Evolutionary conservation across 1,140 invertebrate species (phyloP), one percentile per base, ranked within the genome.

Genomic region (Zaprionus kolodkinae): DNA sequence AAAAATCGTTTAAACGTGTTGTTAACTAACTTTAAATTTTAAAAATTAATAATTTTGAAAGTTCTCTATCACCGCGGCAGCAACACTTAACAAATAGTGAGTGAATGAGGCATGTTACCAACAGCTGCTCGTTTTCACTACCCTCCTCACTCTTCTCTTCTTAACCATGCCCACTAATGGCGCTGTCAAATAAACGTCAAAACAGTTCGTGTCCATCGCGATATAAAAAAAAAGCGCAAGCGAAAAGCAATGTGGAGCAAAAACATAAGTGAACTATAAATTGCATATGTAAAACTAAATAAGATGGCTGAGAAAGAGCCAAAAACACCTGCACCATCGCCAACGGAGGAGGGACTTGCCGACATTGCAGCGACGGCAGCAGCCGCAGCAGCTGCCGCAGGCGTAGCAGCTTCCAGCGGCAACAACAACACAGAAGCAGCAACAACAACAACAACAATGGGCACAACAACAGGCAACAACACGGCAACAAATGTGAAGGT

Each of bases 401-500:
- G 38, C 17, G 36, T 48, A 30, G 72, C 66, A 33, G 55, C 55
- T 50, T 21, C 57, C 56, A 72, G 43, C 54, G 45, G 21, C 27
- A 68, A 30, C 61, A 52, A 30, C 17, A 52, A 30, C 17, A 43
- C 25, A 55, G 10, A 50, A 66, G 38, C 33, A 21, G 38, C 52
- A 40, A 9, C 27, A 62, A 48, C 43, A 48, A 48, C 43, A 48
- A 21, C 35, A 71, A 15, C 38, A 73, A 9, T 45, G 35, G 13
- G 17, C 21, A 21, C 21, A 62, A 54, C 36, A 54, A 17, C 35
- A 71, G 12, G 21, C 63, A 66, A 45, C 27, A 66, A 35, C 54
- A 54, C 43, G 54, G 27, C 38, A 72, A 80, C 72, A 61, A 80
- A 84, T 61, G 90, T 87, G 12, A 96, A 97, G 94, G 94, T 97